phyloP scores from a whole-genome alignment of 1,140 invertebrate genomes.

The Dolichoris vasculosae region DNA sequence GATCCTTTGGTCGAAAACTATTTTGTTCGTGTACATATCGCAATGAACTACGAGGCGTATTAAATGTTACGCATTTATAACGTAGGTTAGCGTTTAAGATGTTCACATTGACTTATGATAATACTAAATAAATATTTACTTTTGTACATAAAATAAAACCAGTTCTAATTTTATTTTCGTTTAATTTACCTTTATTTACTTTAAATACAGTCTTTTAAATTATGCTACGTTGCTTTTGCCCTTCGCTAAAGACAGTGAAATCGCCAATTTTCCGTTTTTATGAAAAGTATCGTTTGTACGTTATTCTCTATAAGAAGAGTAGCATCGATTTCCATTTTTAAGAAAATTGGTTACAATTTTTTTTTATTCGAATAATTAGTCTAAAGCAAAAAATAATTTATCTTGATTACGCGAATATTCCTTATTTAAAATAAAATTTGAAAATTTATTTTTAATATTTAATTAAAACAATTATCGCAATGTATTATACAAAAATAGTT shows the following conservation, averaged over 20 bases:
- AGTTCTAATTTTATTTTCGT: not conserved
- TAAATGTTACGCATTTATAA: conserved; percentile 56
- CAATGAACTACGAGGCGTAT: conserved; percentile 42
- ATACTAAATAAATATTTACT: conserved; percentile 64
- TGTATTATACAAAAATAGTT: too few relatives aligned
- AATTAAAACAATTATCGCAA: too few relatives aligned
- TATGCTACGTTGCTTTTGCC: not conserved
- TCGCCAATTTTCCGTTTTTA: too few relatives aligned
- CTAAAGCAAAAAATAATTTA: too few relatives aligned
- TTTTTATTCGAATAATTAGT: not conserved
- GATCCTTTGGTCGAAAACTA: conserved; percentile 6
- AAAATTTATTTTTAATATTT: too few relatives aligned
- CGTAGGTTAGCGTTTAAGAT: conserved; percentile 51
- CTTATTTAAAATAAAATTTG: too few relatives aligned
- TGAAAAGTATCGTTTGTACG: too few relatives aligned
- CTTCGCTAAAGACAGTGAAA: not conserved
- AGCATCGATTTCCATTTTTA: not conserved
- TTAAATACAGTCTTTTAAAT: conserved; percentile 30
- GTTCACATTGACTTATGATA: conserved; percentile 42
- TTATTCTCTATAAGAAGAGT: not conserved
- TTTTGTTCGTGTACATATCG: conserved; percentile 4
- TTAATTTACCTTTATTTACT: conserved; percentile 33
- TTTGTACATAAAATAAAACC: conserved; percentile 55
- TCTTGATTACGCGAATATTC: too few relatives aligned
- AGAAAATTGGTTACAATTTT: not conserved